Percentiles rank a stretch among this genome's conserved stretches.
phyloP scores from a whole-genome alignment of 1,140 invertebrate genomes.

The Drosophila sproati region DNA sequence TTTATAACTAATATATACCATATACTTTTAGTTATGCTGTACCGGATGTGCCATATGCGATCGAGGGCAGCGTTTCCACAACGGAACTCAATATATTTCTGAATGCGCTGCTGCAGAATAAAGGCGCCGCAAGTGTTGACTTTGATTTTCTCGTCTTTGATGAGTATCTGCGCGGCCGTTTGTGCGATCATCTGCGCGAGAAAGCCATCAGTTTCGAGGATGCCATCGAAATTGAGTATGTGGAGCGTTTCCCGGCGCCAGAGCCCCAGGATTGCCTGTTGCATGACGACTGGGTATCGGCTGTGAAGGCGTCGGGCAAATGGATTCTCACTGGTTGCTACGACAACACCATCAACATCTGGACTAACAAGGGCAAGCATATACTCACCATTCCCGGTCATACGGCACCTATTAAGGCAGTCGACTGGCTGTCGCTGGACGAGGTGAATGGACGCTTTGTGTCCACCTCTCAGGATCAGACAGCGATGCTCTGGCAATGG shows the following conservation, averaged over 20 bases:
- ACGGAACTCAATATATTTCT: constrained; percentile 92
- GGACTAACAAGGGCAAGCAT: constrained; percentile 93
- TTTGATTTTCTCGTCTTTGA: constrained; percentile 96
- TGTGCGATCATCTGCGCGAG: constrained; percentile 88
- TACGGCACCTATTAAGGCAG: constrained; percentile 92
- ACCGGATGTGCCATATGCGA: constrained; percentile 92
- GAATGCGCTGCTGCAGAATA: constrained; percentile 89
- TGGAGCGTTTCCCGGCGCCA: constrained; percentile 94
- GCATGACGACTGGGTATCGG: constrained; percentile 98
- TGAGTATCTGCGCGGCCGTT: constrained; percentile 89
- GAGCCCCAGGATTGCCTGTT: constrained; percentile 95
- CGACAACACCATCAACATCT: constrained; percentile 96
- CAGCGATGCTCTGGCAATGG: constrained; percentile 96
- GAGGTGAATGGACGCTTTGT: constrained; percentile 89
- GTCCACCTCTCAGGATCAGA: constrained; percentile 97
- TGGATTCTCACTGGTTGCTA: constrained; percentile 98
- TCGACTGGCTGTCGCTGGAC: constrained; percentile 92
- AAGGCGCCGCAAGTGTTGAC: constrained; percentile 86
- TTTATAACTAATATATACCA: not conserved
- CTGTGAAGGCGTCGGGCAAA: constrained; percentile 90
- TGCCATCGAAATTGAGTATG: constrained; percentile 94
- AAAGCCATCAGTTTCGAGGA: constrained; percentile 90
- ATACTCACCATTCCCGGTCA: constrained; percentile 94
- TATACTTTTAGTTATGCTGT: constrained; percentile 91
- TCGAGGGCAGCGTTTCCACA: constrained; percentile 89